Evolutionary conservation across 1,140 invertebrate genomes (phyloP).

Genomic region (Formica exsecta): DNA sequence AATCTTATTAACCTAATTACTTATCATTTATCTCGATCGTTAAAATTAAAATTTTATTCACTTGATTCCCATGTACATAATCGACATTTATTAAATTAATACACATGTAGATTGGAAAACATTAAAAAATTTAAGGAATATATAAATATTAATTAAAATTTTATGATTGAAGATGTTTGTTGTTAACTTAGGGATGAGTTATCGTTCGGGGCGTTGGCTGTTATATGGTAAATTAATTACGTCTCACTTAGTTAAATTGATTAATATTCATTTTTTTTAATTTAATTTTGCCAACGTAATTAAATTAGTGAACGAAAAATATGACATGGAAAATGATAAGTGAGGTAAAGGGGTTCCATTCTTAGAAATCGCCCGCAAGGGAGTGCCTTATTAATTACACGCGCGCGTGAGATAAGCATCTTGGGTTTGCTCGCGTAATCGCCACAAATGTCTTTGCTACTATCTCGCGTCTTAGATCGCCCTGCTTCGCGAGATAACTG

Average conservation of each 20-base stretch:
- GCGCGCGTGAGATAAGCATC: slow-evolving; percentile 1
- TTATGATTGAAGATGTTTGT: background rate
- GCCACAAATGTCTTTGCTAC: background rate
- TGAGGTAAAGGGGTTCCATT: background rate
- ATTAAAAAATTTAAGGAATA: no score
- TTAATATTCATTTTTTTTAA: background rate
- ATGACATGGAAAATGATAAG: background rate
- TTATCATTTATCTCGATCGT: background rate
- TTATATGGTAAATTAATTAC: background rate
- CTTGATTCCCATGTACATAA: background rate
- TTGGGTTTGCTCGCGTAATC: background rate
- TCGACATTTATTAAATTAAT: background rate
- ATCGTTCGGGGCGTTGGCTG: background rate
- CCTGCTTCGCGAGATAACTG: background rate
- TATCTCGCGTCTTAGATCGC: slow-evolving; percentile 24
- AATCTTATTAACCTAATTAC: no score
- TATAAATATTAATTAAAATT: background rate
- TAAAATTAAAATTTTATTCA: background rate
- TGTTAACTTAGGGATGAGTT: background rate
- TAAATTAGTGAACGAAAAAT: background rate
- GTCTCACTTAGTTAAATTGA: slow-evolving; percentile 12
- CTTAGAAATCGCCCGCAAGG: background rate
- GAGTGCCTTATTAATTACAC: slow-evolving; percentile 32
- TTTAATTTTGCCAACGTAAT: slow-evolving; percentile 9
- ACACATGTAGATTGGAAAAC: background rate